Percentiles rank a stretch among this genome's conserved stretches.
Conservation (phyloP, 2,797 vertebrate species). For the Myotis daubentonii region DNA sequence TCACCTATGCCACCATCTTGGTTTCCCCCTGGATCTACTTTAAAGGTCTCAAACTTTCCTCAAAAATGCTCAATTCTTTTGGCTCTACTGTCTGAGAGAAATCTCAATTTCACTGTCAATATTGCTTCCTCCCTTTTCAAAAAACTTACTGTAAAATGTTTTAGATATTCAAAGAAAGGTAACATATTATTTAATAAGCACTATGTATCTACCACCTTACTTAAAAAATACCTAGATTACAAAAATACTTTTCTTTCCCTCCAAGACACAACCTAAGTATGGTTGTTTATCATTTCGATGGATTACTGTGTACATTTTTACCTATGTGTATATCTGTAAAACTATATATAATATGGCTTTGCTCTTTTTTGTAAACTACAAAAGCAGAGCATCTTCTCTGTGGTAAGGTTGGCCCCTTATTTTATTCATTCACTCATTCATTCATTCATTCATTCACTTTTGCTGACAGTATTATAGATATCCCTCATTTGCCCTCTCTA, state of each 20-base stretch:
- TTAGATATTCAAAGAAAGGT: background rate
- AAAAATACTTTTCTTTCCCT: slow-evolving; percentile 33
- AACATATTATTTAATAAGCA: slow-evolving; percentile 16
- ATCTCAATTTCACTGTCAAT: background rate
- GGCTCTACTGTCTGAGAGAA: slow-evolving; percentile 11
- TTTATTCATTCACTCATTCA: background rate
- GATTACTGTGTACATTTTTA: slow-evolving; percentile 1
- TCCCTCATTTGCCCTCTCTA: background rate
- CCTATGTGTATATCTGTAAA: background rate
- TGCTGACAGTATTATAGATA: background rate
- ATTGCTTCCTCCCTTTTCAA: background rate
- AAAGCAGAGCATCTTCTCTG: background rate
- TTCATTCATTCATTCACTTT: background rate
- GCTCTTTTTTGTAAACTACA: background rate
- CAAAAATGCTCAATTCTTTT: slow-evolving; percentile 21
- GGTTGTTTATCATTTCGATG: background rate
- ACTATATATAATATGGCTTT: background rate
- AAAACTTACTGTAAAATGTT: background rate
- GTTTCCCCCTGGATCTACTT: background rate
- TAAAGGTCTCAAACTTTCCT: slow-evolving; percentile 35
- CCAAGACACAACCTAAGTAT: background rate
- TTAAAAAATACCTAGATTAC: background rate
- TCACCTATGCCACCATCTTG: too few relatives aligned
- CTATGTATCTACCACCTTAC: background rate
- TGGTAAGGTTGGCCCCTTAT: background rate